Percentiles rank a stretch among this genome's conserved stretches.
phyloP scores from a whole-genome alignment of 1,140 invertebrate species.

The Drosophila pruinosa region DNA sequence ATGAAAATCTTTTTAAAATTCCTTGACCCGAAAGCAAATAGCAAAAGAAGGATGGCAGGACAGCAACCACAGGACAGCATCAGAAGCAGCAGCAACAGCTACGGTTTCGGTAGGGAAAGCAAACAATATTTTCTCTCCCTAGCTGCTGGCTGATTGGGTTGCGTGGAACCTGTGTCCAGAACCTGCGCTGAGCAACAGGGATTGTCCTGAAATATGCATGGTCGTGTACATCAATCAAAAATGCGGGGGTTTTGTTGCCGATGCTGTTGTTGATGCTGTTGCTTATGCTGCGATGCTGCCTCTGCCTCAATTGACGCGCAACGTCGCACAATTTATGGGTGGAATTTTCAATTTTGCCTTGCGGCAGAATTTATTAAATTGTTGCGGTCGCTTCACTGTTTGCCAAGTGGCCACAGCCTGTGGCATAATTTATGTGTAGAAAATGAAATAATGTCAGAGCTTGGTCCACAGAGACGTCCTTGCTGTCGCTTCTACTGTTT shows the following conservation, averaged over 20 bases:
- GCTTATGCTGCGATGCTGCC: neutral
- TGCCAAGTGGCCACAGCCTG: conserved; percentile 31
- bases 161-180: neutral
- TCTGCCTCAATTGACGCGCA: conserved; percentile 19
- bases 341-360: conserved; percentile 77
- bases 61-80: conserved; percentile 6
- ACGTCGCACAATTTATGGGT: conserved; percentile 20
- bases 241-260: conserved; percentile 22
- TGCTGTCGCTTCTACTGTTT: no score
- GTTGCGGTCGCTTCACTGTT: conserved; percentile 52
- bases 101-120: conserved; percentile 38
- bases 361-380: conserved; percentile 76
- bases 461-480: neutral
- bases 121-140: conserved; percentile 52
- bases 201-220: conserved; percentile 43
- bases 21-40: conserved; percentile 74
- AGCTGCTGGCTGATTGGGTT: neutral
- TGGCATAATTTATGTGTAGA: conserved; percentile 68
- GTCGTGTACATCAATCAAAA: conserved; percentile 74
- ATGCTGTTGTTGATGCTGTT: neutral
- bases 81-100: neutral
- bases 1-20: conserved; percentile 71
- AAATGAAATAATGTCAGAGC: conserved; percentile 47
- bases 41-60: conserved; percentile 20
- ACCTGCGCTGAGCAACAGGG: conserved; percentile 8